Percentiles rank a stretch among this genome's conserved stretches.
Conservation (phyloP, 2,888 invertebrate genomes). For the Calliphora vomitoria region DNA sequence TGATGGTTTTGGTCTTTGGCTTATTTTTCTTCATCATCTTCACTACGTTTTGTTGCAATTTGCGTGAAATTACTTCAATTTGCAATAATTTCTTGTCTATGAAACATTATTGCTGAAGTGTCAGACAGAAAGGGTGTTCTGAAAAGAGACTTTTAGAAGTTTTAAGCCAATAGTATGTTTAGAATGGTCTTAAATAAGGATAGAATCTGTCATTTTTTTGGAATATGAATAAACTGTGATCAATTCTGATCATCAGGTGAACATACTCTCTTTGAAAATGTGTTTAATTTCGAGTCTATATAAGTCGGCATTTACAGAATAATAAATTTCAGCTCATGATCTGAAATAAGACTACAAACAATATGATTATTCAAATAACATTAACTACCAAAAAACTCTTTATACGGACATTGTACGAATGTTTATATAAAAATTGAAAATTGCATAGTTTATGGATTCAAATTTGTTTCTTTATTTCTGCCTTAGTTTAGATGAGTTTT, state of each 20-base stretch:
- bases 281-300: no score
- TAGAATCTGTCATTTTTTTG: no score
- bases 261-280: no score
- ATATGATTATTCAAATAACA: background rate
- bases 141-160: background rate
- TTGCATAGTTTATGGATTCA: conserved; percentile 24
- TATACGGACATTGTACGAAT: background rate
- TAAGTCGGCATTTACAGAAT: no score
- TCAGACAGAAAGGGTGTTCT: background rate
- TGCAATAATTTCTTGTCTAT: conserved; percentile 48
- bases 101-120: conserved; percentile 11
- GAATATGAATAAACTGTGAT: no score
- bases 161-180: no score
- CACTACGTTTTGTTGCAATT: conserved; percentile 43
- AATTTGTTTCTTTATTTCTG: conserved; percentile 19
- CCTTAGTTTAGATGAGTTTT: conserved; percentile 42
- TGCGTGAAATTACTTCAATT: conserved; percentile 63
- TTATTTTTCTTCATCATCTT: conserved; percentile 5
- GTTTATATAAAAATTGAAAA: conserved; percentile 16
- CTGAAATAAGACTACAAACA: no score
- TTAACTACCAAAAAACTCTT: background rate
- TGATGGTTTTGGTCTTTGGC: background rate
- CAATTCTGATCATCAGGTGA: no score
- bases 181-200: no score
- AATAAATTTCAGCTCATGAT: no score